Evolutionary conservation across 2,888 invertebrate genomes (phyloP).

Genomic region (Pogonocherus hispidulus): DNA sequence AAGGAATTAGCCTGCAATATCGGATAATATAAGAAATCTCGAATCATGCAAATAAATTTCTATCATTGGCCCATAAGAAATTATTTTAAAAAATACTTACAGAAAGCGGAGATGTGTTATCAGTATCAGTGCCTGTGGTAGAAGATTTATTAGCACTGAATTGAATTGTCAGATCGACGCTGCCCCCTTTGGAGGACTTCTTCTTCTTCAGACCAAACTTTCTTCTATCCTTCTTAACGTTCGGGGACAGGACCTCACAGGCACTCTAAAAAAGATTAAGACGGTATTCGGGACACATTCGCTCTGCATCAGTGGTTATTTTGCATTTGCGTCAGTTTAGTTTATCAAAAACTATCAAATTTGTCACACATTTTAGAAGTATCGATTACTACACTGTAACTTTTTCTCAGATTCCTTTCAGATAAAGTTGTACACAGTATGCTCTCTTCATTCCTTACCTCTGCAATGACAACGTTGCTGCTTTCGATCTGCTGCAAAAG

Average conservation of each 20-base stretch:
- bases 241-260: conserved; percentile 65
- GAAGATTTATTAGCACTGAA: conserved; percentile 61
- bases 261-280: conserved; percentile 35
- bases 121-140: conserved; percentile 60
- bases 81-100: conserved; percentile 56
- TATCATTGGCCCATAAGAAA: too few relatives aligned
- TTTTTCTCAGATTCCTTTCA: too few relatives aligned
- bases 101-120: conserved; percentile 67
- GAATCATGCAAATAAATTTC: too few relatives aligned
- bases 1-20: conserved; percentile 61
- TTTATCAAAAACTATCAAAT: too few relatives aligned
- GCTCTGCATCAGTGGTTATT: too few relatives aligned
- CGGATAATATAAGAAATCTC: neutral
- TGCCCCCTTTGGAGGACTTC: conserved; percentile 74
- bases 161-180: conserved; percentile 72
- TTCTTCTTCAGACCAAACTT: conserved; percentile 80
- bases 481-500: conserved; percentile 73
- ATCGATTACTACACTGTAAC: too few relatives aligned
- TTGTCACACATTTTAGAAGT: too few relatives aligned
- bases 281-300: neutral
- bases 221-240: conserved; percentile 78
- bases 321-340: too few relatives aligned
- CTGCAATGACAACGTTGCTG: conserved; percentile 48
- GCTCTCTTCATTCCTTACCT: conserved; percentile 45
- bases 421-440: too few relatives aligned